phyloP scores from a whole-genome alignment of 2,888 invertebrate species.

The Lasius platythorax region DNA sequence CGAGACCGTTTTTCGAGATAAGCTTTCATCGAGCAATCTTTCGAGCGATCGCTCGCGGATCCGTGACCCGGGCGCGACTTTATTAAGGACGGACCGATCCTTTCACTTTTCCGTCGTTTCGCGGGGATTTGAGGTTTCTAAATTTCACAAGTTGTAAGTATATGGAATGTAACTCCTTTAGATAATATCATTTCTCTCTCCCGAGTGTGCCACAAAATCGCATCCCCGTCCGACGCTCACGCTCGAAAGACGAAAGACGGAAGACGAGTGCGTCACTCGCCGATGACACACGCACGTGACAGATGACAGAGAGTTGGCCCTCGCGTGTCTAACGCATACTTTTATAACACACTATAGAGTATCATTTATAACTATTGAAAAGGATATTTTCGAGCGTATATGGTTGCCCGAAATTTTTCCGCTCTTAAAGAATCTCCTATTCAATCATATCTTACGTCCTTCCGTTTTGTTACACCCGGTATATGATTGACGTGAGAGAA shows the following conservation, averaged over 20 bases:
- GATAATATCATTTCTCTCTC: not conserved
- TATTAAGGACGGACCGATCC: slow-evolving; percentile 23
- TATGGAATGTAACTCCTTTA: not conserved
- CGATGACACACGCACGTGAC: not conserved
- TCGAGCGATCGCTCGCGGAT: slow-evolving; percentile 12
- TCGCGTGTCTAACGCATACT: not conserved
- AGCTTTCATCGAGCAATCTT: slow-evolving; percentile 59
- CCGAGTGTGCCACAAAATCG: not conserved
- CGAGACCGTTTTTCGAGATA: slow-evolving; percentile 55
- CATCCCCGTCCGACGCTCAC: not conserved
- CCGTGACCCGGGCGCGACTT: slow-evolving; percentile 3
- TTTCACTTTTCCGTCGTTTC: slow-evolving; percentile 29
- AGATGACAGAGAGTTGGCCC: not conserved
- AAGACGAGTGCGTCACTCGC: not conserved
- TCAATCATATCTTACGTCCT: not conserved
- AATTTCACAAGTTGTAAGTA: not conserved
- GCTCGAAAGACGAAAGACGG: not conserved
- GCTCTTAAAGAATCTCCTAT: not conserved
- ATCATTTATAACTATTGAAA: slow-evolving; percentile 4
- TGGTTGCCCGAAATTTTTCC: not conserved
- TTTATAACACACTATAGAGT: not conserved
- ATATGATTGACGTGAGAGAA: not conserved
- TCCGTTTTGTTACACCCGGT: not conserved
- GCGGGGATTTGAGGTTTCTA: not conserved
- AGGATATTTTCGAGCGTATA: not conserved